A percentile compares a stretch with the other conserved stretches of the same genome.
Evolutionary conservation across 1,140 invertebrate species (phyloP).

Genomic region (Mycetomoellerius zeteki): DNA sequence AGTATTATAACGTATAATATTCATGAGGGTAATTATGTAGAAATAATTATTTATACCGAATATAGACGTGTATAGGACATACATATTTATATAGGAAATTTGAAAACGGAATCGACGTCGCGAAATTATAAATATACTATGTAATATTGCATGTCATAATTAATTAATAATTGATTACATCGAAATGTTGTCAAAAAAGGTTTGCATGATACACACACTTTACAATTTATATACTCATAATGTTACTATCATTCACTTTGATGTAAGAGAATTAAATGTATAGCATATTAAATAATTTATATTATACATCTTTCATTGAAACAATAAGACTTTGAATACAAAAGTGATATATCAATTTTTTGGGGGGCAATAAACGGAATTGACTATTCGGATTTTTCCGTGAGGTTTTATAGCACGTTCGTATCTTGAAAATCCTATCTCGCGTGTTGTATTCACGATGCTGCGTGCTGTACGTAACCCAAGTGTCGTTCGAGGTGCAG

Average conservation of each 20-base stretch:
- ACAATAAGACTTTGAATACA: not conserved
- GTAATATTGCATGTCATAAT: not conserved
- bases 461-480: not conserved
- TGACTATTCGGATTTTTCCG: conserved; percentile 14
- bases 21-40: not conserved
- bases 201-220: conserved; percentile 1
- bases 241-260: not conserved
- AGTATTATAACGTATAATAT: not conserved
- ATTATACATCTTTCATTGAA: not conserved
- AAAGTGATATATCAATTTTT: conserved; percentile 9
- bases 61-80: not conserved
- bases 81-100: conserved; percentile 19
- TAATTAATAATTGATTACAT: conserved; percentile 3
- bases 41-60: conserved; percentile 19
- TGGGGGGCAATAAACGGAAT: not conserved
- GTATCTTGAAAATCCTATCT: conserved; percentile 21
- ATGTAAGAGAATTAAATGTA: conserved; percentile 3
- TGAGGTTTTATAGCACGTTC: not conserved
- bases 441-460: conserved; percentile 7
- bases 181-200: not conserved
- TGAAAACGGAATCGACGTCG: not conserved
- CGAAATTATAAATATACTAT: not conserved
- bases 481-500: conserved; percentile 31
- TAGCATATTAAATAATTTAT: not conserved
- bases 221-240: not conserved